phyloP scores from a whole-genome alignment of 1,140 invertebrate species.

The Saccostrea echinata region DNA sequence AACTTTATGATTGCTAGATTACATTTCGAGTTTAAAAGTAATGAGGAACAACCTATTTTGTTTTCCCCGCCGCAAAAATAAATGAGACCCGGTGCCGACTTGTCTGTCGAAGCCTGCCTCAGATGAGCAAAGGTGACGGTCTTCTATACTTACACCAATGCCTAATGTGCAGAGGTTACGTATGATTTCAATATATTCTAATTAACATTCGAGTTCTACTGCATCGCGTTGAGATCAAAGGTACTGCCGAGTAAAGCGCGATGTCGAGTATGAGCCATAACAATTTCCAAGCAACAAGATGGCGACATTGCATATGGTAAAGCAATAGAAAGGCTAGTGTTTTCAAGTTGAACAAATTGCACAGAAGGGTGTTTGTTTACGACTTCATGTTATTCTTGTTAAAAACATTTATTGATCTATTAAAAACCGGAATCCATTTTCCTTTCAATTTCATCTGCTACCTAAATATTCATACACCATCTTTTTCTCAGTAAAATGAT shows the following conservation, averaged over 20 bases:
- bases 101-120: neutral
- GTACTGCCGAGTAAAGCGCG: constrained; percentile 13
- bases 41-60: constrained; percentile 32
- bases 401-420: constrained; percentile 41
- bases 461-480: constrained; percentile 17
- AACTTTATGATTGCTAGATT: constrained; percentile 21
- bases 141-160: constrained; percentile 6
- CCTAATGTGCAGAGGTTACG: constrained; percentile 29
- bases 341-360: constrained; percentile 24
- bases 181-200: constrained; percentile 38
- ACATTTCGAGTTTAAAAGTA: constrained; percentile 16
- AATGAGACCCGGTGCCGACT: constrained; percentile 5
- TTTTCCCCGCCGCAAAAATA: constrained; percentile 20
- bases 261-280: constrained; percentile 23
- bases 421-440: constrained; percentile 24
- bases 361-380: constrained; percentile 39
- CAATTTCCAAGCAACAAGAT: constrained; percentile 29
- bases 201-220: constrained; percentile 4
- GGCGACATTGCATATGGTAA: constrained; percentile 39
- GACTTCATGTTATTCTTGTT: constrained; percentile 17
- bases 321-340: constrained; percentile 5
- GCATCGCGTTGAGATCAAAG: constrained; percentile 23
- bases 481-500: constrained; percentile 7
- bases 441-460: constrained; percentile 32
- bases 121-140: constrained; percentile 22